phyloP scores from a whole-genome alignment of 2,113 vertebrate species.

The Speoplatyrhinus poulsoni region DNA sequence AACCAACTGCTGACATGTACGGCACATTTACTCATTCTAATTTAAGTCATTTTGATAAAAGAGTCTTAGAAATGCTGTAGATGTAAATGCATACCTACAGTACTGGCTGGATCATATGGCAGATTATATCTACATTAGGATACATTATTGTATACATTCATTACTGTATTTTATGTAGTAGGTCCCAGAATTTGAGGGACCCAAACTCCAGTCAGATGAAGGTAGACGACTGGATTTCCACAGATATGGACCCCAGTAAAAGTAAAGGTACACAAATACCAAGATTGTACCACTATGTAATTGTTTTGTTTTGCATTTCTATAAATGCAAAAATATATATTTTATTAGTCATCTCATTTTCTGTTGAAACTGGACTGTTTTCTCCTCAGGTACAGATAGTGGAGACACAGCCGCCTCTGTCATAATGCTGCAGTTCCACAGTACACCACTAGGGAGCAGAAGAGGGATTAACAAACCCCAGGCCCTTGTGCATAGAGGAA shows the following conservation, averaged over 20 bases:
- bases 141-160: no score
- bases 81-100: not conserved
- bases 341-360: not conserved
- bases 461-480: slow-evolving; percentile 10
- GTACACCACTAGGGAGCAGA: slow-evolving; percentile 33
- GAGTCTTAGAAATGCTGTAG: no score
- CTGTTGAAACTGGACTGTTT: not conserved
- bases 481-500: slow-evolving; percentile 2
- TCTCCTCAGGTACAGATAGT: slow-evolving; percentile 42
- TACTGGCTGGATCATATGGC: not conserved
- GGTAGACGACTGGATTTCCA: slow-evolving; percentile 74
- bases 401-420: slow-evolving; percentile 37
- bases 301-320: not conserved
- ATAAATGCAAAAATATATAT: not conserved
- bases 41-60: not conserved
- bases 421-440: slow-evolving; percentile 26
- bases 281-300: not conserved
- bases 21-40: not conserved
- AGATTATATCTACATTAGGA: not conserved
- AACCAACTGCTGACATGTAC: slow-evolving; percentile 50
- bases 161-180: slow-evolving; percentile 17
- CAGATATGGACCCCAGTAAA: slow-evolving; percentile 66
- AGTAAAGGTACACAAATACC: slow-evolving; percentile 56
- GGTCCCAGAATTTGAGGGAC: slow-evolving; percentile 20
- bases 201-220: slow-evolving; percentile 34